Conservation (phyloP, 2,888 invertebrate genomes). For the Frankliniella fusca region DNA sequence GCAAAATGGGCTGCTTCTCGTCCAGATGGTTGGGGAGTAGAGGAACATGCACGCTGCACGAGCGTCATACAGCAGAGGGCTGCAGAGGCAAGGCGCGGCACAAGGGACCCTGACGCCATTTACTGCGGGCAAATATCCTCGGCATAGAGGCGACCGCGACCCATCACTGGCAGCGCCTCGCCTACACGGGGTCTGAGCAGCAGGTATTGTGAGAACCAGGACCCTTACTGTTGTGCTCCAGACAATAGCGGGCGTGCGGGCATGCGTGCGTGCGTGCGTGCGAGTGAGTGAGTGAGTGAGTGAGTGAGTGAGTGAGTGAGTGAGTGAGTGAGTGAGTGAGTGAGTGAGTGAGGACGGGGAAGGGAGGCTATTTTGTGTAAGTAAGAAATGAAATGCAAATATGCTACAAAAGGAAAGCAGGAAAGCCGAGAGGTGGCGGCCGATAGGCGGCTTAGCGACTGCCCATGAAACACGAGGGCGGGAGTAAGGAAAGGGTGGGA, state of each 20-base stretch:
- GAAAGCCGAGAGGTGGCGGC: background rate
- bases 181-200: background rate
- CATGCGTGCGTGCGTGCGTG: background rate
- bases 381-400: slow-evolving; percentile 17
- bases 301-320: background rate
- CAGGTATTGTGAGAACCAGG: background rate
- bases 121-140: too few relatives aligned
- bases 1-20: too few relatives aligned
- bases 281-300: background rate
- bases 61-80: too few relatives aligned
- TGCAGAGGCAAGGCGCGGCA: too few relatives aligned
- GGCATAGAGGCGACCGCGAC: too few relatives aligned
- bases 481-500: too few relatives aligned
- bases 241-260: background rate
- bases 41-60: too few relatives aligned
- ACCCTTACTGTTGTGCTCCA: background rate
- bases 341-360: background rate
- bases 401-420: background rate
- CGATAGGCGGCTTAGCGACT: background rate
- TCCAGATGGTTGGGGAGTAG: too few relatives aligned
- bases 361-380: background rate
- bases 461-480: background rate
- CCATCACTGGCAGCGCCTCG: background rate
- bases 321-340: background rate
- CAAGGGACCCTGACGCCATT: too few relatives aligned